phyloP scores from a whole-genome alignment of 2,888 invertebrate genomes.

The Pterostichus madidus region DNA sequence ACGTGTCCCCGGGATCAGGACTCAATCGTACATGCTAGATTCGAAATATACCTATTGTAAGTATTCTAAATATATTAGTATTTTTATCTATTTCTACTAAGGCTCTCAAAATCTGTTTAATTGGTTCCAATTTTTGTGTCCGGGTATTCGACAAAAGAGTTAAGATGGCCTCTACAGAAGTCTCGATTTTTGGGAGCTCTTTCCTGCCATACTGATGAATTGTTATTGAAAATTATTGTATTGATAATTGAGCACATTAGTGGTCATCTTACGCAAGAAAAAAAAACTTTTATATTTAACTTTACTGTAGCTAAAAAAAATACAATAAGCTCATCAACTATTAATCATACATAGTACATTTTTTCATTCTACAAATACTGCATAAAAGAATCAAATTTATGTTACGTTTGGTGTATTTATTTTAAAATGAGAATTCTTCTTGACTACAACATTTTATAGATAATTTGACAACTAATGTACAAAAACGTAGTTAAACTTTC shows the following conservation, averaged over 20 bases:
- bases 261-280: constrained; percentile 8
- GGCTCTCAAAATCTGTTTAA: not conserved
- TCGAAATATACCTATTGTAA: not conserved
- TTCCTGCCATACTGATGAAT: constrained; percentile 30
- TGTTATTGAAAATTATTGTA: not conserved
- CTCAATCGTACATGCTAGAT: not conserved
- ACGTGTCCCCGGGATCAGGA: not conserved
- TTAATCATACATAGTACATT: too few relatives aligned
- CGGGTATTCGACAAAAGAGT: not conserved
- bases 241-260: not conserved
- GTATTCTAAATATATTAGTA: constrained; percentile 25
- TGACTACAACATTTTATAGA: too few relatives aligned
- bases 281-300: too few relatives aligned
- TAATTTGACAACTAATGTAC: too few relatives aligned
- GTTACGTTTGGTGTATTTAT: too few relatives aligned
- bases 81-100: constrained; percentile 37
- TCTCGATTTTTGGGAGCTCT: constrained; percentile 32
- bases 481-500: too few relatives aligned
- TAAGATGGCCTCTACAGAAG: constrained; percentile 12
- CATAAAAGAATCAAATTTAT: too few relatives aligned
- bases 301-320: too few relatives aligned
- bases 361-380: too few relatives aligned
- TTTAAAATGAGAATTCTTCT: too few relatives aligned
- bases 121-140: not conserved
- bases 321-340: too few relatives aligned